Base-by-base conservation (phyloP, 2,888 invertebrate genomes). In the Drosophila greeni region DNA sequence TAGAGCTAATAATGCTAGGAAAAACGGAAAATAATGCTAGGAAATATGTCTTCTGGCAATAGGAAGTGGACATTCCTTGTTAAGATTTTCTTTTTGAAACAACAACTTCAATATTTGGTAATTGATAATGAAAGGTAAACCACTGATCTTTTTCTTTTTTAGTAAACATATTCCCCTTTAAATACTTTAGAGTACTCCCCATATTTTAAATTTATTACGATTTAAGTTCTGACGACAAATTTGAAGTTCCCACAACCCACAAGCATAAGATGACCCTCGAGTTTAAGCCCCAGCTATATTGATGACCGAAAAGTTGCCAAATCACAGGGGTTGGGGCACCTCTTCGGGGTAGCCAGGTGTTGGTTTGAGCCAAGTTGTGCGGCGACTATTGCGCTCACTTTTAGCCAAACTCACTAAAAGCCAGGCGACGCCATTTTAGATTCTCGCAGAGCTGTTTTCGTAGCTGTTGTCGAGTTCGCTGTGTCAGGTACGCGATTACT, bases 401-500 rank as follows among this genome's bases (percentile, higher is more conserved):
- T 66, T 57, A 58, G 53, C 45, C 37, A 45, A 64, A 66, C 45
- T 66, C 58, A 66, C 66, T 66, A 61, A 61, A 48, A 40, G 57
- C 42, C 40, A n/a, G 43, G 31, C 52, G 60, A 52, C 80, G 76
- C 82, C 76, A 82, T 80, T 76, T 74, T 74, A 73, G 66, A 66
- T 65, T 55, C 40, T 68, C 31, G 59, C 69, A 58, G 62, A n/a
- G 72, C 67, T 72, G 54, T 53, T 66, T 52, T 43, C 54, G 66
- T 65, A 45, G 59, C 55, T 43, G 47, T 49, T 60, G 61, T 61
- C 43, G 54, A 43, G 43, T 65, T 43, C 26, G 73, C 56, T 72
- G 65, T 78, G 39, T 53, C 64, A 66, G 66, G 60, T 61, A 51
- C 61, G 67, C 66, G 56, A 66, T 69, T 68, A 60, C 65, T 52